Evolutionary conservation across 2,797 vertebrate genomes (phyloP), one percentile per base, ranked within the genome.

Genomic region (Lagocephalus sceleratus): DNA sequence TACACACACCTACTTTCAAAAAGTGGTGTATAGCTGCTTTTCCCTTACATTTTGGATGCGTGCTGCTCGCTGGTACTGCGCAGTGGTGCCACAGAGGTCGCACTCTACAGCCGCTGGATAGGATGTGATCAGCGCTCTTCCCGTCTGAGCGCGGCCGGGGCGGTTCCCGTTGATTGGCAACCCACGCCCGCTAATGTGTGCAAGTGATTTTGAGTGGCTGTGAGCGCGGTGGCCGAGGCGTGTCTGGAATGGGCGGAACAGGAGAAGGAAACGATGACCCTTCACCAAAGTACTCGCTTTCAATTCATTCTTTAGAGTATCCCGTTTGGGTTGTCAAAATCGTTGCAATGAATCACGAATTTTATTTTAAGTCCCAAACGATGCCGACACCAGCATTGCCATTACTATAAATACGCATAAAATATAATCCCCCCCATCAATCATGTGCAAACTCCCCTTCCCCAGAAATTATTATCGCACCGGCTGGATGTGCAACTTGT

Each of bases 161-260:
- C 76, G 82, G 82, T 63, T 43, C 42, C 15, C 7, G 56, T 51
- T 87, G 84, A 91, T 74, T 85, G 87, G 85, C 87, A 85, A 56
- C 41, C 39, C 55, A 53, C 63, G 57, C 65, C 56, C 26, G 63
- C 83, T 73, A 84, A 83, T 81, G 61, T 60, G 41, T 23, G 49
- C 48, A 9, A 20, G 53, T 41, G 39, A 21, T 38, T 56, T 39
- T 58, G 63, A 74, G 51, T 54, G 39, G 55, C 46, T 62, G 48
- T 20, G 29, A 47, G 48, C n/a, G 29, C 16, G 23, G 47, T 57
- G 51, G 61, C 43, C 14, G 55, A 65, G 72, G 72, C 54, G 64
- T 66, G 54, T 67, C 61, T 55, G 20, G 22, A 51, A 48, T 44
- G 49, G 61, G 68, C 49, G 60, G 64, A 15, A 16, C 35, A 4